phyloP scores from a whole-genome alignment of 2,797 vertebrate species.

The Triplophysa bombifrons region DNA sequence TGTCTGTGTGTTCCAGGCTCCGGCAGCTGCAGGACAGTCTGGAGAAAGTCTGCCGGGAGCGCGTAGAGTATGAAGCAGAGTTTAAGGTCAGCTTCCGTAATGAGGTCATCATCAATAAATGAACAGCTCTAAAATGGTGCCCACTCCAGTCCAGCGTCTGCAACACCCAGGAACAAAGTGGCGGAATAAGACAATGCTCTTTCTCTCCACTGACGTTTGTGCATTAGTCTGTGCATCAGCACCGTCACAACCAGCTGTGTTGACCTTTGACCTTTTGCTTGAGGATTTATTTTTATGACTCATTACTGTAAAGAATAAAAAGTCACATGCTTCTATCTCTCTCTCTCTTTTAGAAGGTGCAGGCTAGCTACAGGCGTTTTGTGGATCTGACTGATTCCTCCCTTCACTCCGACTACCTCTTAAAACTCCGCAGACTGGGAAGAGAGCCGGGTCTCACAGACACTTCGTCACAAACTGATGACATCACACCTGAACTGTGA shows the following conservation, averaged over 20 bases:
- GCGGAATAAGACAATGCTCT: conserved; percentile 32
- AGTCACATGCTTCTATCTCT: background rate
- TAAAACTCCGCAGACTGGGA: conserved; percentile 57
- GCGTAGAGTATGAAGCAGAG: conserved; percentile 68
- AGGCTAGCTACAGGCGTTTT: conserved; percentile 62
- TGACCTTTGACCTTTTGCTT: conserved; percentile 23
- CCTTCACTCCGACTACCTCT: conserved; percentile 62
- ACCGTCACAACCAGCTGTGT: background rate
- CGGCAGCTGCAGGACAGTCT: conserved; percentile 68
- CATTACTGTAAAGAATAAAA: background rate
- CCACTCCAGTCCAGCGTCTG: conserved; percentile 44
- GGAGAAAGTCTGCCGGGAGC: conserved; percentile 67
- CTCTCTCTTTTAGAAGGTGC: conserved; percentile 53
- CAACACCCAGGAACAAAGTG: conserved; percentile 35
- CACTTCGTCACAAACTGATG: conserved; percentile 54
- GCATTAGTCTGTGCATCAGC: conserved; percentile 9
- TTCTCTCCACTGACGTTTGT: conserved; percentile 49
- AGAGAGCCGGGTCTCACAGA: conserved; percentile 56
- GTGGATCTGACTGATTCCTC: conserved; percentile 61
- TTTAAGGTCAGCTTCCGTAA: conserved; percentile 76
- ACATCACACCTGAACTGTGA: conserved; percentile 23
- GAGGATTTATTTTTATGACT: background rate
- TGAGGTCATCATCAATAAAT: conserved; percentile 71
- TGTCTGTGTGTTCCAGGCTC: conserved; percentile 51
- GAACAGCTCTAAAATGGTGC: conserved; percentile 63